A percentile compares a stretch with the other conserved stretches of the same genome.
Evolutionary conservation across 2,888 invertebrate genomes (phyloP).

Genomic region (Pristionchus arcanus): DNA sequence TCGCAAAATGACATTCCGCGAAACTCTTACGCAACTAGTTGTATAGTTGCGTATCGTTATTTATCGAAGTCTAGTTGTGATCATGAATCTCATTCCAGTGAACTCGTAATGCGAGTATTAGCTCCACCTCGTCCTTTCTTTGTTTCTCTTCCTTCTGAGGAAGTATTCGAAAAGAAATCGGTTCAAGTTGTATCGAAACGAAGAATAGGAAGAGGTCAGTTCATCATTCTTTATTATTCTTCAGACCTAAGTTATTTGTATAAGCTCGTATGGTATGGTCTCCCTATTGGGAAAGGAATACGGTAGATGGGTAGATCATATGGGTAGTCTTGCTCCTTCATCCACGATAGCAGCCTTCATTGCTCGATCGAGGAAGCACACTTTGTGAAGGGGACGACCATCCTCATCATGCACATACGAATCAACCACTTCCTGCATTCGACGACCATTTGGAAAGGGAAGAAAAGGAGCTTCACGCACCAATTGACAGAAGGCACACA

Average conservation of each 20-base stretch:
- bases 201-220: conserved; percentile 35
- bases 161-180: not conserved
- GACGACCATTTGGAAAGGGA: not conserved
- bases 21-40: no score
- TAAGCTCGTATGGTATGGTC: not conserved
- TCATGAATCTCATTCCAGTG: conserved; percentile 2
- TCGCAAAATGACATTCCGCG: no score
- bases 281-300: not conserved
- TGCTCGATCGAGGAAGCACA: conserved; percentile 50
- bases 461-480: conserved; percentile 27
- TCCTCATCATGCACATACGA: conserved; percentile 50
- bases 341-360: conserved; percentile 22
- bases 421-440: conserved; percentile 37
- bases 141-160: not conserved
- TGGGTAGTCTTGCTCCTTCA: conserved; percentile 43
- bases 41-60: no score
- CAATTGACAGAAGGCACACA: conserved; percentile 54
- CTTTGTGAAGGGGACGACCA: conserved; percentile 49
- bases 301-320: not conserved
- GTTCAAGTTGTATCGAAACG: conserved; percentile 4
- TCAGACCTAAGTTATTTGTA: not conserved
- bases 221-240: conserved; percentile 18
- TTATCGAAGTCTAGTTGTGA: no score
- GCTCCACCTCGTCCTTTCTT: not conserved
- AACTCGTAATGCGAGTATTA: not conserved